A percentile compares a stretch with the other conserved stretches of the same genome.
Evolutionary conservation across 2,888 invertebrate genomes (phyloP).

Genomic region (Esperia sulphurella): DNA sequence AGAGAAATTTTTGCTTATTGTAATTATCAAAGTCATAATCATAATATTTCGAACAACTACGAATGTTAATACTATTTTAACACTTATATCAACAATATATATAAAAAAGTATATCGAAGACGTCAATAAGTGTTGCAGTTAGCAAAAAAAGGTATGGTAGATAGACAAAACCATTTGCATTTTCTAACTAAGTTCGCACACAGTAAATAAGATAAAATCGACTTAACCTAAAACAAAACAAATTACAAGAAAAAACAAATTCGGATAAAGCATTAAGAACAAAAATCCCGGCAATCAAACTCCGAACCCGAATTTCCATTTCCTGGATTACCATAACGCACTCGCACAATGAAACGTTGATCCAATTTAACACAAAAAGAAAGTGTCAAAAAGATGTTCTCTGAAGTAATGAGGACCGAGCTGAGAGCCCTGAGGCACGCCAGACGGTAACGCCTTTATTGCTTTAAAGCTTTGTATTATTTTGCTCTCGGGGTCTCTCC

Average conservation of each 20-base stretch:
- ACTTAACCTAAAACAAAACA: not conserved
- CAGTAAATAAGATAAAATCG: not conserved
- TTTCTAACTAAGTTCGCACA: not conserved
- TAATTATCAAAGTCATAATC: too few relatives aligned
- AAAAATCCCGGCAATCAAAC: constrained; percentile 46
- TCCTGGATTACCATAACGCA: constrained; percentile 53
- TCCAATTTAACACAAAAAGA: constrained; percentile 57
- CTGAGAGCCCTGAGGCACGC: constrained; percentile 57
- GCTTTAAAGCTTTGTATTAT: constrained; percentile 74
- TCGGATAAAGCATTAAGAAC: constrained; percentile 1
- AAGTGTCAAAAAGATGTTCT: constrained; percentile 50
- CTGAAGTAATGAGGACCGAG: constrained; percentile 55
- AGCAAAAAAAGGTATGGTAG: too few relatives aligned
- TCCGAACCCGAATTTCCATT: constrained; percentile 36
- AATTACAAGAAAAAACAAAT: not conserved
- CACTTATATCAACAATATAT: too few relatives aligned
- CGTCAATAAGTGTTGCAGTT: too few relatives aligned
- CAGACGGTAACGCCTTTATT: constrained; percentile 61
- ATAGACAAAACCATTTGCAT: not conserved
- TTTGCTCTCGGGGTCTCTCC: constrained; percentile 62
- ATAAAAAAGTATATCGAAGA: too few relatives aligned
- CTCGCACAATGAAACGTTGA: constrained; percentile 53
- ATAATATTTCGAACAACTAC: too few relatives aligned
- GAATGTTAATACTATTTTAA: too few relatives aligned
- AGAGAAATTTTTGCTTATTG: too few relatives aligned